Evolutionary conservation across 2,113 vertebrate genomes (phyloP).

Genomic region (Poeciliopsis turrubarensis): DNA sequence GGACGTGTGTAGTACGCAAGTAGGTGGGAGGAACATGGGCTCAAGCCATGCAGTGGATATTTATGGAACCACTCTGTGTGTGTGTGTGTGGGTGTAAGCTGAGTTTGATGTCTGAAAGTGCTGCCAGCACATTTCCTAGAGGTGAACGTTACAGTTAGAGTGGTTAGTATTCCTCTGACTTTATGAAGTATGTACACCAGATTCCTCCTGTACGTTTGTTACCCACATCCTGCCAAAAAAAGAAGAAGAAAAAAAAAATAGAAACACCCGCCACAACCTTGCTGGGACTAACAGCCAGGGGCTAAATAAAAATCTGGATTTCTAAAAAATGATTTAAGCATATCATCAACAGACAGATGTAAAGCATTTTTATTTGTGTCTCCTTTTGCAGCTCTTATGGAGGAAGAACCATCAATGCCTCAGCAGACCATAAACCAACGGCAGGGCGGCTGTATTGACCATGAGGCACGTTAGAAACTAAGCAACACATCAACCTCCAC

Average conservation of each 20-base stretch:
- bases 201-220: slow-evolving; percentile 52
- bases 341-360: background rate
- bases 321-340: background rate
- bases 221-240: slow-evolving; percentile 81
- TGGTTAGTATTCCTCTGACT: slow-evolving; percentile 69
- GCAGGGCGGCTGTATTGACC: slow-evolving; percentile 25
- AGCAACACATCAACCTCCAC: slow-evolving; percentile 7
- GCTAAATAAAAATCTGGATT: slow-evolving; percentile 37
- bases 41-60: slow-evolving; percentile 49
- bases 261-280: slow-evolving; percentile 58
- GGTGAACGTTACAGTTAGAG: slow-evolving; percentile 55
- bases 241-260: background rate
- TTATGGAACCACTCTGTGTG: slow-evolving; percentile 49
- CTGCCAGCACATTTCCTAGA: slow-evolving; percentile 65
- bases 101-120: slow-evolving; percentile 39
- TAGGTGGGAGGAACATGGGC: slow-evolving; percentile 35
- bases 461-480: slow-evolving; percentile 40
- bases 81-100: slow-evolving; percentile 28
- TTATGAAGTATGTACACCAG: slow-evolving; percentile 63
- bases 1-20: slow-evolving; percentile 20
- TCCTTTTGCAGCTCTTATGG: slow-evolving; percentile 16
- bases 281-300: slow-evolving; percentile 44
- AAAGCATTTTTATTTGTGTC: background rate
- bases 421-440: slow-evolving; percentile 31
- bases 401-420: slow-evolving; percentile 24